Base-by-base conservation (phyloP, 2,113 vertebrate genomes). In the Papio anubis region DNA sequence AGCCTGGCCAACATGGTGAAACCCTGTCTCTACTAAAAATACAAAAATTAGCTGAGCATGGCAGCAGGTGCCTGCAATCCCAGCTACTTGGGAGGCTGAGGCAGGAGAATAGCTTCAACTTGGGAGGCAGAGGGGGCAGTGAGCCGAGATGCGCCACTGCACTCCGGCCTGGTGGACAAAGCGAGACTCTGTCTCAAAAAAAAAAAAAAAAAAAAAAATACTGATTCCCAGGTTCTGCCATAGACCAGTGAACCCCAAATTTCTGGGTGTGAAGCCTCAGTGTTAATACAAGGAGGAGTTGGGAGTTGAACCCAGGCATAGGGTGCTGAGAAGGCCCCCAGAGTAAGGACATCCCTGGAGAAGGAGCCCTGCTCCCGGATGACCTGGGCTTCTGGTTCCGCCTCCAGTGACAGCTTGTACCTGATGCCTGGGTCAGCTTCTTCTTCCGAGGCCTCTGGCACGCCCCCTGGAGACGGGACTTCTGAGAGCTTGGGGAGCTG, bases 371-470 rank as follows among this genome's bases (percentile, higher is more conserved):
- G 16, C 57, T 81, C 85, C 68, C 8, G 16, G 10, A 0, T 66
- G 45, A 70, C 38, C 61, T 16, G 81, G 10, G 32, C 72, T 82
- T 61, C 43, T 32, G 7, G 8, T 40, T 55, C 59, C 27, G 6
- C 38, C 5, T 23, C 79, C 9, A 35, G 35, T 11, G 32, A 68
- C 21, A 23, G 40, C 73, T 30, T 16, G 6, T 75, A 98, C 98
- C 98, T 98, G 98, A 66, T 4, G 0, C 75, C n/a, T 1, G n/a
- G 21, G 40, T 27, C 9, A 48, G 90, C 87, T 96, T 95, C 90
- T 95, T 97, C 92, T 98, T 98, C 82, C 8, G 79, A 57, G 98
- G 97, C 89, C 97, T 98, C 55, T 1, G 95, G 81, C 76, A 92
- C 43, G 86, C n/a, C 3, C 40, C 93, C 81, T 32, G 38, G 16